Base-by-base conservation (phyloP, 2,888 invertebrate genomes). In the Dolomedes plantarius region DNA sequence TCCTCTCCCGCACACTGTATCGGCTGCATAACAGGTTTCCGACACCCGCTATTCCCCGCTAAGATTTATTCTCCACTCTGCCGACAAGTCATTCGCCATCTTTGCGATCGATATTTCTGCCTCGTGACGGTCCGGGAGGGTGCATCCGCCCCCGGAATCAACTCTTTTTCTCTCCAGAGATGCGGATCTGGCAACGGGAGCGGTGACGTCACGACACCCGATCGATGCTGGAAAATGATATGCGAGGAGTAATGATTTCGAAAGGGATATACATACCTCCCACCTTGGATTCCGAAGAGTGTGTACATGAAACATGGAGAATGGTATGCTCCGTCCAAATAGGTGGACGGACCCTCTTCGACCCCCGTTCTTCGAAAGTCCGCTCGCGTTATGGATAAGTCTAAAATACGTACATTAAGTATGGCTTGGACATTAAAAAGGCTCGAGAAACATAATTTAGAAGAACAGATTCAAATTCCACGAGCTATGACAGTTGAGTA, bases 31-130 rank as follows among this genome's bases (percentile, higher is more conserved):
- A 56, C 56, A 56, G 56, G 56, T 56, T 56, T 56, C 56, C 56
- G 56, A 56, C 56, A 56, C 56, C 56, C 56, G 56, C 56, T 56
- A 23, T 23, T 56, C 23, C 56, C 23, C 56, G 3, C 19, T 13
- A 56, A 56, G 56, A 56, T 56, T 56, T 56, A 56, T 56, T 11
- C 56, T 3, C 67, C n/a, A 32, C 1, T 46, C 77, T 75, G 83
- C 72, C 83, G 77, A 77, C 83, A 85, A 85, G 83, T 85, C 83
- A 85, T 85, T 77, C 83, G 83, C 83, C 83, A 85, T 85, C 83
- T 85, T 85, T 72, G 28, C 36, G 80, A 72, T 85, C 83, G 83
- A 85, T 85, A 85, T 72, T 78, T 67, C 71, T 65, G 76, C 75
- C 56, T 56, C 23, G 23, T 56, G 1, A 56, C 56, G 56, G 3